Conservation (phyloP, 2,113 vertebrate species). For the Amphilophus citrinellus region DNA sequence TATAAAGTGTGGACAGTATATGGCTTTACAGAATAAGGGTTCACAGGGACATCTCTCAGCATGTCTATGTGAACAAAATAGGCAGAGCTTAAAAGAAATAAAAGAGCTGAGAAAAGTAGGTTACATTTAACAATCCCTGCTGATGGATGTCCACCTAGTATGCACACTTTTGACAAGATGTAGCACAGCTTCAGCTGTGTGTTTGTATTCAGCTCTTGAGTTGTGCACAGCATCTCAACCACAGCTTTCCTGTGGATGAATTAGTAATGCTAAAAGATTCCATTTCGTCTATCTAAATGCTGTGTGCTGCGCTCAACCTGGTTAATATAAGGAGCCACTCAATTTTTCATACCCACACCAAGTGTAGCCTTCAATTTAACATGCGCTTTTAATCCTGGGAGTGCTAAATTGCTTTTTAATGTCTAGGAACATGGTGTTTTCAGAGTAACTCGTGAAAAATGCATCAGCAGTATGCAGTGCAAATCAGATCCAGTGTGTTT, state of each 20-base stretch:
- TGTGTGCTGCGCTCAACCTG: constrained; percentile 62
- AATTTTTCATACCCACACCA: constrained; percentile 96
- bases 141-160: constrained; percentile 44
- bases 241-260: constrained; percentile 71
- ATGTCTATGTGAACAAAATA: constrained; percentile 9
- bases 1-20: not conserved
- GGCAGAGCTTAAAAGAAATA: constrained; percentile 17
- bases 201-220: constrained; percentile 51
- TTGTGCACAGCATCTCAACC: constrained; percentile 42
- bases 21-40: constrained; percentile 24
- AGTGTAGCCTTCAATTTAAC: constrained; percentile 98
- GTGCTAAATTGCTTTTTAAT: constrained; percentile 98
- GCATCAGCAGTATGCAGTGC: constrained; percentile 76
- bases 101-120: constrained; percentile 40
- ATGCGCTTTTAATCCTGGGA: constrained; percentile 97
- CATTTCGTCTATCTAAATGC: constrained; percentile 79
- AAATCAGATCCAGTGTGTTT: constrained; percentile 64
- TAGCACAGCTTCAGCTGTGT: constrained; percentile 24
- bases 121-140: constrained; percentile 47
- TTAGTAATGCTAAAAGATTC: constrained; percentile 83
- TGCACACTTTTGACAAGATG: constrained; percentile 27
- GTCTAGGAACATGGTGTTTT: constrained; percentile 92
- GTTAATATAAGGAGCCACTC: constrained; percentile 94
- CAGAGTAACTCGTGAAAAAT: constrained; percentile 91
- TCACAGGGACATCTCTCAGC: constrained; percentile 47